Percentiles rank a stretch among this genome's conserved stretches.
phyloP scores from a whole-genome alignment of 2,797 vertebrate species.

The Miichthys miiuy region DNA sequence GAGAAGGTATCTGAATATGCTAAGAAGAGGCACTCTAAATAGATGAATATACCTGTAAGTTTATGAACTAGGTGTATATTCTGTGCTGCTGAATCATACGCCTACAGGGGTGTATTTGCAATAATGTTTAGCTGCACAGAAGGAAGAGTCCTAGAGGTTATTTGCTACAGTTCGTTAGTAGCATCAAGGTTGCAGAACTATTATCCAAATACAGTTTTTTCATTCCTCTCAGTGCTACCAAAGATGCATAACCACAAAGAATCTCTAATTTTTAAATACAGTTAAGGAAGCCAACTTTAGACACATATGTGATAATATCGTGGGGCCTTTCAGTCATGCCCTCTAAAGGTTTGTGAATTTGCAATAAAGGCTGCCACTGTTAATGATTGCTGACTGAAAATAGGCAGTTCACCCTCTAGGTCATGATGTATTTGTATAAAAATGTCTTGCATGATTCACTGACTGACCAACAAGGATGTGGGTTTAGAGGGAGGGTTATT shows the following conservation, averaged over 20 bases:
- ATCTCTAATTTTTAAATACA: too few relatives aligned
- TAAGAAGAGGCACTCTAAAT: neutral
- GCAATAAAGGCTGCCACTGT: neutral
- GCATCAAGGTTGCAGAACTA: neutral
- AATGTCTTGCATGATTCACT: constrained; percentile 1
- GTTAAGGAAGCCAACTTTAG: neutral
- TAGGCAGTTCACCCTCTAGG: neutral
- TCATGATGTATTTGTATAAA: neutral
- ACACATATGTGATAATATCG: too few relatives aligned
- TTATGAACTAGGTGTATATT: neutral
- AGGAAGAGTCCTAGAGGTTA: neutral
- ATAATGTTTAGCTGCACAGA: neutral
- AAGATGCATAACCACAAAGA: neutral
- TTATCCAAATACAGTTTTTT: too few relatives aligned
- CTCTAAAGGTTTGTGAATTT: neutral
- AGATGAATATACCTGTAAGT: neutral
- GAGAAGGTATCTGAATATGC: neutral
- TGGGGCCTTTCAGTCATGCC: neutral
- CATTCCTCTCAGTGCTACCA: too few relatives aligned
- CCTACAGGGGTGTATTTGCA: neutral
- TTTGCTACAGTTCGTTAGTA: neutral
- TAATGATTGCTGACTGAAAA: constrained; percentile 40
- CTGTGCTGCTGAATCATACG: neutral
- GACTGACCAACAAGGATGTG: constrained; percentile 26
- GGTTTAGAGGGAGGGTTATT: constrained; percentile 7